Evolutionary conservation across 2,113 vertebrate species (phyloP).

Genomic region (Coturnix japonica): DNA sequence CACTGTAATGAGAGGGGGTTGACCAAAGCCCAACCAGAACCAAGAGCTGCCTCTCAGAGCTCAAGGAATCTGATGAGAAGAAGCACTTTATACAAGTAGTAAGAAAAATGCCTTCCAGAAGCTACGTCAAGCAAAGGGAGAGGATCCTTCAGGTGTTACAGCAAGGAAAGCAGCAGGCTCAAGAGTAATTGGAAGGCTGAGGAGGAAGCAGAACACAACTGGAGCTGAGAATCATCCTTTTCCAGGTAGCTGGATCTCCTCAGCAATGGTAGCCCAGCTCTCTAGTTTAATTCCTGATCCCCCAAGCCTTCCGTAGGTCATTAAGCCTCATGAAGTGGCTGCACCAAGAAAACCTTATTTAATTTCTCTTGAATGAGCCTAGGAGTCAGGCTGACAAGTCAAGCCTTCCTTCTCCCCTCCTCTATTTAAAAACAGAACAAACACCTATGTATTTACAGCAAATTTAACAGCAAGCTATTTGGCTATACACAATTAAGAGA

Average conservation of each 20-base stretch:
- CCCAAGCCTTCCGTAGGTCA: neutral
- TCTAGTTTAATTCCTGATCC: neutral
- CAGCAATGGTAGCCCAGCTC: neutral
- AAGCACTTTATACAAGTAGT: neutral
- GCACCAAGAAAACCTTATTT: neutral
- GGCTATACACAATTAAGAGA: accelerated
- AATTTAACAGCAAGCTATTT: accelerated
- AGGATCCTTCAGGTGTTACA: neutral
- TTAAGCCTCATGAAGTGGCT: neutral
- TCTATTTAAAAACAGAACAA: neutral
- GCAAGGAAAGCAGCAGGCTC: neutral
- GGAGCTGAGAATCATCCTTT: neutral
- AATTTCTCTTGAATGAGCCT: neutral
- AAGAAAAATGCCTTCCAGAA: neutral
- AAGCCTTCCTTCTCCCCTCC: neutral
- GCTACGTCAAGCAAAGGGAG: neutral
- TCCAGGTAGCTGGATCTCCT: neutral
- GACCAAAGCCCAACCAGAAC: neutral
- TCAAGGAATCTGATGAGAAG: neutral
- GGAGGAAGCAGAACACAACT: neutral
- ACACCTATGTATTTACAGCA: neutral
- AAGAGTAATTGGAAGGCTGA: neutral
- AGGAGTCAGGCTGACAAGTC: neutral
- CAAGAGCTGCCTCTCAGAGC: neutral
- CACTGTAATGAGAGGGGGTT: accelerated